Evolutionary conservation across 2,888 invertebrate genomes (phyloP), one percentile per base, ranked within the genome.

Genomic region (Lordiphosa andalusiaca): DNA sequence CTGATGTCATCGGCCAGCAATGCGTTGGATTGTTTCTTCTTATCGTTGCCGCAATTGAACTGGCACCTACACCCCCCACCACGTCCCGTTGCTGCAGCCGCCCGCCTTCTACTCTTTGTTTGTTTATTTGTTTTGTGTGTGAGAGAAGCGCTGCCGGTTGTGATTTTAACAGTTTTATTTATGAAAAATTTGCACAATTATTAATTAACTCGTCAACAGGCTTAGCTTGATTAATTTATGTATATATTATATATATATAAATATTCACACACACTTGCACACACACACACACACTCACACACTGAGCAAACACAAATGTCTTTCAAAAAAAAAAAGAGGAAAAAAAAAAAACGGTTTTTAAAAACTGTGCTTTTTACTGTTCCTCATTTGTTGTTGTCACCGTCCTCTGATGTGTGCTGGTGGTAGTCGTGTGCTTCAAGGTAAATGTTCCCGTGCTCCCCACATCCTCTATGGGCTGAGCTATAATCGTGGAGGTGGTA

Each of bases 401-500:
- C 30, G 56, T 57, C 36, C 39, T 60, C 21, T 60, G 46, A 12
- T 57, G 73, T n/a, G 47, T 57, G 52, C 23, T 67, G 39, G 58
- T 63, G 21, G 69, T 56, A 21, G 76, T 69, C 4, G 60, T 64
- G 30, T 71, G 71, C 4, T 80, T 78, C 33, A 78, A 35, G 12
- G 82, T 85, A 48, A 85, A 87, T n/a, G 84, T 83, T 0, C 87
- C 87, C 12, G 74, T 71, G 30, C 48, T 69, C 13, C 74, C 74
- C 53, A 74, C 76, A 49, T 82, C 71, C 56, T 78, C 77, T 65
- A 82, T 61, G 12, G 87, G 83, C 53, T 87, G 87, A 42, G 87
- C 87, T 51, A 86, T 73, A 51, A 87, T 78, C 12, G 88, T 87
- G 37, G 87, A 86, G 48, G 85, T 80, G 52, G 86, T 86, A 66